These are phyloP conservation scores for Syngnathoides biaculeatus DNA, from an alignment of 2,113 vertebrate species.

Conservation along the genomic window DNA sequence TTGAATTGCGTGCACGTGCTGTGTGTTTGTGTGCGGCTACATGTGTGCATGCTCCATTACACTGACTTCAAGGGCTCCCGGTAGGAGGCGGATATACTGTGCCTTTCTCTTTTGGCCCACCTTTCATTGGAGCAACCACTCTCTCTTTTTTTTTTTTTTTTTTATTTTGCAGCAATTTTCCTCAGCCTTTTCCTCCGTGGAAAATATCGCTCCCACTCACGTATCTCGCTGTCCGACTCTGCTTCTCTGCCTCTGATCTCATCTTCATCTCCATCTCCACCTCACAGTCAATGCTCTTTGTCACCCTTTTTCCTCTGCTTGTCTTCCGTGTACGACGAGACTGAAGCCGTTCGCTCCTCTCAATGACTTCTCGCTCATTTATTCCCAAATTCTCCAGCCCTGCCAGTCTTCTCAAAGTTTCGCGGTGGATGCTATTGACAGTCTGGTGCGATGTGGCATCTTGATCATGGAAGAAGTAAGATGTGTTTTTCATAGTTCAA, in stretches of 20 bases:
- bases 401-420: conserved; percentile 78
- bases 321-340: conserved; percentile 33
- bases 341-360: conserved; percentile 25
- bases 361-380: conserved; percentile 19
- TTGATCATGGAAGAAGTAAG: conserved; percentile 86
- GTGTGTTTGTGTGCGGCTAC: not conserved
- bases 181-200: conserved; percentile 24
- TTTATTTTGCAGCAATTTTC: conserved; percentile 30
- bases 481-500: not conserved
- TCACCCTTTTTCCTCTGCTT: conserved; percentile 38
- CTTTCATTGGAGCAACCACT: conserved; percentile 44
- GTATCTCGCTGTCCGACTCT: conserved; percentile 17
- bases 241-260: conserved; percentile 41
- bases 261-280: conserved; percentile 30
- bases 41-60: conserved; percentile 36
- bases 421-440: conserved; percentile 82
- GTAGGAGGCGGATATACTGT: conserved; percentile 39
- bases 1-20: conserved; percentile 23
- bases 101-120: conserved; percentile 34
- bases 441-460: conserved; percentile 83
- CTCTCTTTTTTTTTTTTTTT: no score
- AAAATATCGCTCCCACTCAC: conserved; percentile 24
- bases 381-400: conserved; percentile 69
- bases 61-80: conserved; percentile 46
- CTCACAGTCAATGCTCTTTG: conserved; percentile 31